Conservation (phyloP, 2,113 vertebrate genomes). For the Platichthys flesus region DNA sequence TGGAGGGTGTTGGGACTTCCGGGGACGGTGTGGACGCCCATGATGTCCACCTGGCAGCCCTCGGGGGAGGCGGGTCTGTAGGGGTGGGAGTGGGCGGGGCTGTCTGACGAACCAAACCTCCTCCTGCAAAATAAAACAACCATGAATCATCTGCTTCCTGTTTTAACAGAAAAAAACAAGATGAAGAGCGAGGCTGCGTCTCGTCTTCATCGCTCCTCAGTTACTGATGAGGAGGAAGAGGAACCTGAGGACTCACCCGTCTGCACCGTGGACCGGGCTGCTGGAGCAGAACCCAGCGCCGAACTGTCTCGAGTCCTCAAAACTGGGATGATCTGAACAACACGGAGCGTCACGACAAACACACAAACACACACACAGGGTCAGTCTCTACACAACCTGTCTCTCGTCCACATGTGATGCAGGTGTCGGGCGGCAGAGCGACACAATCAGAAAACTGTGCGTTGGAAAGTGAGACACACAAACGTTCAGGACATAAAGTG, state of each 20-base stretch:
- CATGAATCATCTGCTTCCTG: background rate
- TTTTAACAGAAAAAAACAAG: too few species aligned
- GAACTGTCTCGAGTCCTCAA: constrained; percentile 69
- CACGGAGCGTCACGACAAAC: background rate
- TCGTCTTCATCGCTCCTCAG: too few species aligned
- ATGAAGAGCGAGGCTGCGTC: too few species aligned
- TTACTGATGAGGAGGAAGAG: too few species aligned
- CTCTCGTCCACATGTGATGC: background rate
- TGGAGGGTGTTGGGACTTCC: constrained; percentile 94
- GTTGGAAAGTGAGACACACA: constrained; percentile 5
- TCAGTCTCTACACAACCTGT: background rate
- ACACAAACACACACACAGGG: constrained; percentile 1
- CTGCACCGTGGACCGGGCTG: constrained; percentile 86
- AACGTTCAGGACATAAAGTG: background rate
- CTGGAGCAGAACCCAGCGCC: constrained; percentile 84
- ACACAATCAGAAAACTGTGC: constrained; percentile 4
- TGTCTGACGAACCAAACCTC: constrained; percentile 76
- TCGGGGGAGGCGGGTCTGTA: constrained; percentile 78
- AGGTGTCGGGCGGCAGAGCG: background rate
- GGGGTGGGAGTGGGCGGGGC: constrained; percentile 59
- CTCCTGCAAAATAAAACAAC: constrained; percentile 65
- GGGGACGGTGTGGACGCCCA: constrained; percentile 84
- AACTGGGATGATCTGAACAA: constrained; percentile 53
- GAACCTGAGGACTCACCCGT: constrained; percentile 82
- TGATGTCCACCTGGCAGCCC: constrained; percentile 82